Evolutionary conservation across 2,888 invertebrate genomes (phyloP).

Genomic region (Onthophagus sagittarius): DNA sequence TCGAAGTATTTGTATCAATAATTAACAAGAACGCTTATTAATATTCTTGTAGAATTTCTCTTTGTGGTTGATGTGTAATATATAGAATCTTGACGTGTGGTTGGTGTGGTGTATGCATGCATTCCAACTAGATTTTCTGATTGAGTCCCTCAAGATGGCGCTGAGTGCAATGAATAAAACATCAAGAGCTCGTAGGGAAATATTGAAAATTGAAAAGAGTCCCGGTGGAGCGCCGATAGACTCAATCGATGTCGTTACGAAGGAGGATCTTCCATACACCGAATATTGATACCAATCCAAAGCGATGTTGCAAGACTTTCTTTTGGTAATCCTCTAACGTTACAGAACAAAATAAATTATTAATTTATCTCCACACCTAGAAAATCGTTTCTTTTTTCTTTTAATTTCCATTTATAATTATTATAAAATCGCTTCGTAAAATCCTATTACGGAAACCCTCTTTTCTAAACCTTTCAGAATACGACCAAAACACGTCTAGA

Average conservation of each 20-base stretch:
- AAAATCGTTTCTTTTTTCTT: too few species aligned
- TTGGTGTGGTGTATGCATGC: conserved; percentile 45
- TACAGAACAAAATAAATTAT: too few species aligned
- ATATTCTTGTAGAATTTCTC: neutral
- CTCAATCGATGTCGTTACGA: conserved; percentile 48
- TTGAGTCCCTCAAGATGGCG: conserved; percentile 51
- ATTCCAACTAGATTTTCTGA: conserved; percentile 50
- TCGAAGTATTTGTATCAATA: too few species aligned
- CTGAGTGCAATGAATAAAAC: conserved; percentile 53
- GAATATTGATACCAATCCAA: conserved; percentile 39
- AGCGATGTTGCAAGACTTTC: conserved; percentile 26
- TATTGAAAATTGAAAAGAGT: conserved; percentile 52
- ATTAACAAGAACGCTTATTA: neutral
- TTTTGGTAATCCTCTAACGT: too few species aligned
- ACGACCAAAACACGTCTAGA: conserved; percentile 5
- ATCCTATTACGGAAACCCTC: neutral
- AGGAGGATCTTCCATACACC: conserved; percentile 38
- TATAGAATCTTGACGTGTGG: conserved; percentile 25
- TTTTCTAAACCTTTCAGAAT: neutral
- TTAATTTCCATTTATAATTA: neutral
- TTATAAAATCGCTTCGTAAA: neutral
- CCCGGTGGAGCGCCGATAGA: conserved; percentile 46
- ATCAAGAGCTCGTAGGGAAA: conserved; percentile 51
- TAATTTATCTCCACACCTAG: too few species aligned
- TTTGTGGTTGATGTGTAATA: neutral